A percentile compares a stretch with the other conserved stretches of the same genome.
phyloP scores from a whole-genome alignment of 37 sponge, comb jelly and placozoan genomes.

The Tethya wilhelma region DNA sequence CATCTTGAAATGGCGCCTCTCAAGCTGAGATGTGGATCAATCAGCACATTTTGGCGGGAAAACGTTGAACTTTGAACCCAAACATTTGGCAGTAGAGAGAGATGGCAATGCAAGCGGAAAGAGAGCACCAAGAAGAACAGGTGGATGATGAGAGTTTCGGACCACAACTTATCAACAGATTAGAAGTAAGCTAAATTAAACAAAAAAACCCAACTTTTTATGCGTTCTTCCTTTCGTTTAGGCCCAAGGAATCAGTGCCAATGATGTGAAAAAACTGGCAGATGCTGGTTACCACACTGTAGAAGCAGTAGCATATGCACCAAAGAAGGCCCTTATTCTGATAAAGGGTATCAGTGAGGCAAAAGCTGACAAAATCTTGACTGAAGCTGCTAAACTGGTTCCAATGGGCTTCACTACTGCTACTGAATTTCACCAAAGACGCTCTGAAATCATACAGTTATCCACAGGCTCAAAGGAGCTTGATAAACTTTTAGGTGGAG shows the following conservation, averaged over 20 bases:
- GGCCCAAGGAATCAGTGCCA: constrained; percentile 88
- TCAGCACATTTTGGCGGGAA: constrained; percentile 42
- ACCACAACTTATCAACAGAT: constrained; percentile 55
- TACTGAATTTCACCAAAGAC: constrained; percentile 94
- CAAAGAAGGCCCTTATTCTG: constrained; percentile 91
- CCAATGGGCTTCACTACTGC: constrained; percentile 99
- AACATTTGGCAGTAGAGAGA: not conserved
- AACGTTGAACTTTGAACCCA: constrained; percentile 1
- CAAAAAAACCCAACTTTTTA: not conserved
- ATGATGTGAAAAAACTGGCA: constrained; percentile 94
- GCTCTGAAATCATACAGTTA: constrained; percentile 96
- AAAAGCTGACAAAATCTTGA: constrained; percentile 96
- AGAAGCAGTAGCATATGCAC: constrained; percentile 97
- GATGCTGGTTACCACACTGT: constrained; percentile 99
- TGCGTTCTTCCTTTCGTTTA: constrained; percentile 2
- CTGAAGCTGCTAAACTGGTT: constrained; percentile 92
- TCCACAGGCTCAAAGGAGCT: constrained; percentile 97
- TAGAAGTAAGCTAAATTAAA: constrained; percentile 46
- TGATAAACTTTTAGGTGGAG: constrained; percentile 96
- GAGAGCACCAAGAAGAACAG: constrained; percentile 14
- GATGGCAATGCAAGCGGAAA: constrained; percentile 52
- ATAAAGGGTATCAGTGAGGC: constrained; percentile 99
- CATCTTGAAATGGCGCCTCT: too few relatives aligned
- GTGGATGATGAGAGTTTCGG: constrained; percentile 67
- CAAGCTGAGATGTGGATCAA: too few relatives aligned